Evolutionary conservation across 2,888 invertebrate genomes (phyloP), one percentile per base, ranked within the genome.

Genomic region (Mythimna albipuncta): DNA sequence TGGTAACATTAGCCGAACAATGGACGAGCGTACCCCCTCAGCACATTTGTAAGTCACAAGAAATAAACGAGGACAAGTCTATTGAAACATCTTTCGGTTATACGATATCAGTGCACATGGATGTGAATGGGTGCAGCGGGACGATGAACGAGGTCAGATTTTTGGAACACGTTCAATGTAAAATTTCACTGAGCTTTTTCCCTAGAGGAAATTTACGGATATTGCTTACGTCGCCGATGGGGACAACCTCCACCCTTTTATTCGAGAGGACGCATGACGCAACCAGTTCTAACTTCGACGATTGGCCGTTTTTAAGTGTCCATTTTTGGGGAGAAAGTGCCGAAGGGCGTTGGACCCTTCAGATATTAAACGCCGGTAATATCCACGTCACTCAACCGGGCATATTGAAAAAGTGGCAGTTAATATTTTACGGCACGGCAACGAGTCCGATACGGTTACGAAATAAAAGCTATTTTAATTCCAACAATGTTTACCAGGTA

Each of bases 301-400:
- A 99, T 93, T 99, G 99, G 99, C 99, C 99, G 19, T 99, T 99
- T 97, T 97, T 99, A 88, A 99, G 99, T 90, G 99, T 99, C 26
- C 99, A 99, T 93, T 99, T 98, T 95, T 99, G 99, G 99, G 99
- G 99, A 38, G 98, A 98, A 93, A 98, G 98, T 88, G 98, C 98
- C 65, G 98, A 98, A 89, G 99, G 99, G 47, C 97, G 98, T 82
- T 99, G 99, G 99, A 98, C 98, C 35, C 94, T 99, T 79, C 98
- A 98, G 93, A 98, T 98, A 87, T 97, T 97, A 85, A 97, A 97
- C 86, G 97, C 97, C 13, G 98, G 98, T 54, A 98, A 97, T 87
- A 97, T 98, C 79, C 98, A 98, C 84, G 98, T 98, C 72, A 98
- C 98, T 90, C 98, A 98, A 90, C 97, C 98, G 72, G 99, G 99